phyloP scores from a whole-genome alignment of 2,113 vertebrate species.

The Sterna hirundo region DNA sequence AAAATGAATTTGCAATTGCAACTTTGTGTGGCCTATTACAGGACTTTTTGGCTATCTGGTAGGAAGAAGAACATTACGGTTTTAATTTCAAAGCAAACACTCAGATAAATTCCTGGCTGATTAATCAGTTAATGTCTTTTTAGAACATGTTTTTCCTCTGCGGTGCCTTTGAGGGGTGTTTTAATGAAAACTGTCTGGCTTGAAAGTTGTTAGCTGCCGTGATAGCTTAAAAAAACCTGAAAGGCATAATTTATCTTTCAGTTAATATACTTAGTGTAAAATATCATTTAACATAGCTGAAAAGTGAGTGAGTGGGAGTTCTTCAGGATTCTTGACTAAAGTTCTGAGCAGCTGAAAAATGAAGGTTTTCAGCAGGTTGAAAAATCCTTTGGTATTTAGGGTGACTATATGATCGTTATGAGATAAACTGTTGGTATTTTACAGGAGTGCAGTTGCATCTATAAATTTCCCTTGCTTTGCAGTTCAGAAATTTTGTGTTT shows the following conservation, averaged over 20 bases:
- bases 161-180: conserved; percentile 17
- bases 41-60: neutral
- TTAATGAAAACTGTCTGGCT: conserved; percentile 20
- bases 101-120: neutral
- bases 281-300: neutral
- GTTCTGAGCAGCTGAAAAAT: neutral
- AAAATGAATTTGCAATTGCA: neutral
- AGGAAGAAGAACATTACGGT: neutral
- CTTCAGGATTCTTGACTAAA: neutral
- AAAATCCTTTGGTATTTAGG: neutral
- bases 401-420: neutral
- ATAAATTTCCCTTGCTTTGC: neutral
- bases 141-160: neutral
- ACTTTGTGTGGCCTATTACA: neutral
- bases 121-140: neutral
- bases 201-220: neutral
- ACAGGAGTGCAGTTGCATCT: neutral
- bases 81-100: conserved; percentile 22
- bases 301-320: neutral
- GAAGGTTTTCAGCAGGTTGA: neutral
- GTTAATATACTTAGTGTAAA: neutral
- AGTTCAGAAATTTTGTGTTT: neutral
- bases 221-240: neutral
- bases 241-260: neutral
- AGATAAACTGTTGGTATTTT: neutral